A percentile compares a stretch with the other conserved stretches of the same genome.
phyloP scores from a whole-genome alignment of 2,888 invertebrate genomes.

The Isoperla grammatica region DNA sequence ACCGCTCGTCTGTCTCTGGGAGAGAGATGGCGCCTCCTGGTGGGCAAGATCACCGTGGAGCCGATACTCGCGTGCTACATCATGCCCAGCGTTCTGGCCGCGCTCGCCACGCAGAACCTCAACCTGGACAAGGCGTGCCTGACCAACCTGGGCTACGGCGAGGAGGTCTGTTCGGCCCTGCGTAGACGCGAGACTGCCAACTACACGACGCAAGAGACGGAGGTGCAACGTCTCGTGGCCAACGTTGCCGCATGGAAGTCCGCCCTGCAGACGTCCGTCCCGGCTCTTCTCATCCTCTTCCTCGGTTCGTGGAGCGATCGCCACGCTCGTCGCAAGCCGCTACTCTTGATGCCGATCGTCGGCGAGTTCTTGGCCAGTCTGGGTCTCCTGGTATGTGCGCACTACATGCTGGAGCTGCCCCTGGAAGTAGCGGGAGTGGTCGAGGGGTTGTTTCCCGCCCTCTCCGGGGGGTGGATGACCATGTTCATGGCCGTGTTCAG shows the following conservation, averaged over 20 bases:
- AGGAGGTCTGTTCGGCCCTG: conserved; percentile 69
- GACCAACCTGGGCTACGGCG: conserved; percentile 68
- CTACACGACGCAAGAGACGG: conserved; percentile 55
- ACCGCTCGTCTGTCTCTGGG: neutral
- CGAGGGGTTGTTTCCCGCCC: conserved; percentile 74
- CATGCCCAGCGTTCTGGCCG: conserved; percentile 58
- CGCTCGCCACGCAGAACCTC: conserved; percentile 75
- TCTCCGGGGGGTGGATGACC: conserved; percentile 82
- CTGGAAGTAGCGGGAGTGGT: conserved; percentile 70
- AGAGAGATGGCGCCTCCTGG: conserved; percentile 50
- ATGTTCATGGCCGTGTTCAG: conserved; percentile 89
- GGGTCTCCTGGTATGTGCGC: conserved; percentile 72
- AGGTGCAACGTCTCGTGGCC: conserved; percentile 67
- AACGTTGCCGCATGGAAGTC: conserved; percentile 83
- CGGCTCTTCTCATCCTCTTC: conserved; percentile 75
- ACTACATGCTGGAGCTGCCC: conserved; percentile 69
- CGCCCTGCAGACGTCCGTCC: conserved; percentile 72
- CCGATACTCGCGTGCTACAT: conserved; percentile 71
- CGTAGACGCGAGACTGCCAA: conserved; percentile 64
- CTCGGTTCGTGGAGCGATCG: conserved; percentile 68
- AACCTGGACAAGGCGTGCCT: conserved; percentile 83
- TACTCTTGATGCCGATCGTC: conserved; percentile 74
- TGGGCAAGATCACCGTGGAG: conserved; percentile 65
- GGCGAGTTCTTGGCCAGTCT: conserved; percentile 75
- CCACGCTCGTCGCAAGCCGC: conserved; percentile 65